A percentile compares a stretch with the other conserved stretches of the same genome.
Conservation (phyloP, 2,888 invertebrate species). For the Aporophyla lueneburgensis region DNA sequence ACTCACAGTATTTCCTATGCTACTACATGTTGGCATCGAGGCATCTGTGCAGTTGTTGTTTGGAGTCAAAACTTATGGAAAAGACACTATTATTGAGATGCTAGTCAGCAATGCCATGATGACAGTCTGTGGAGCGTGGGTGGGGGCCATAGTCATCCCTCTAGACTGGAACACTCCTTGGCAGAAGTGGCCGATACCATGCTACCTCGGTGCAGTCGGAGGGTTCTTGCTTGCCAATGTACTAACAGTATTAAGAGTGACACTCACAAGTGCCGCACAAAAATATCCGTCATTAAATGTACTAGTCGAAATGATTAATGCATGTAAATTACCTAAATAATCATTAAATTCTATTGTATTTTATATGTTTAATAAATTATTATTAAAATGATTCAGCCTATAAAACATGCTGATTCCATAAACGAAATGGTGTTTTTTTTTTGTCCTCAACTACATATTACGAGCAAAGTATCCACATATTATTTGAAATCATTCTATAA, state of each 20-base stretch:
- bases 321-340: slow-evolving; percentile 77
- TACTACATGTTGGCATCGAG: slow-evolving; percentile 92
- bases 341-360: slow-evolving; percentile 35
- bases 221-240: slow-evolving; percentile 91
- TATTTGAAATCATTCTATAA: too few relatives aligned
- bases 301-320: slow-evolving; percentile 79
- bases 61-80: slow-evolving; percentile 87
- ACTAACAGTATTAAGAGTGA: slow-evolving; percentile 86
- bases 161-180: slow-evolving; percentile 97
- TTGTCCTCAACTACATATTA: not conserved
- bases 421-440: not conserved
- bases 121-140: slow-evolving; percentile 95
- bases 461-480: not conserved
- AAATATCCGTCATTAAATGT: slow-evolving; percentile 82
- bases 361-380: slow-evolving; percentile 37
- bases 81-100: slow-evolving; percentile 90
- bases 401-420: not conserved
- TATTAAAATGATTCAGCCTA: slow-evolving; percentile 8
- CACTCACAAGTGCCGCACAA: slow-evolving; percentile 79
- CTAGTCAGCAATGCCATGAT: slow-evolving; percentile 90
- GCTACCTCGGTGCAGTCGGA: slow-evolving; percentile 92
- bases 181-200: slow-evolving; percentile 96
- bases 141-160: slow-evolving; percentile 96
- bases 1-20: slow-evolving; percentile 92
- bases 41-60: slow-evolving; percentile 89